Conservation (phyloP, 2,113 vertebrate genomes). For the Polyodon spathula region DNA sequence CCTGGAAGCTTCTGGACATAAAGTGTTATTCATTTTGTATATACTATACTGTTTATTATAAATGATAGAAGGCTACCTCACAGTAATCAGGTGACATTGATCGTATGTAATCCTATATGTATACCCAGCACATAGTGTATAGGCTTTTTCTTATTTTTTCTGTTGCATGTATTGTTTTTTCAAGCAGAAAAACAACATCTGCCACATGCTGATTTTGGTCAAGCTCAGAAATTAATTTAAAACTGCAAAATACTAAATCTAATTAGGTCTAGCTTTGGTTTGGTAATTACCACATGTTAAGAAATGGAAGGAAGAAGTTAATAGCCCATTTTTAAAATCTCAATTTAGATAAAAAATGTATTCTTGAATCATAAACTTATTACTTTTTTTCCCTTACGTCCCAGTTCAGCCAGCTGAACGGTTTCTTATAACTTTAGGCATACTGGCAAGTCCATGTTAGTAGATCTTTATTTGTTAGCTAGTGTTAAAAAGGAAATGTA, state of each 20-base stretch:
- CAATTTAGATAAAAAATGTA: no score
- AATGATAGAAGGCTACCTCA: not conserved
- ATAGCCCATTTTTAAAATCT: not conserved
- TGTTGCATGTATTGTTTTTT: slow-evolving; percentile 14
- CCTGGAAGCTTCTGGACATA: not conserved
- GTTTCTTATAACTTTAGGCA: no score
- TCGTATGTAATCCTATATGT: slow-evolving; percentile 7
- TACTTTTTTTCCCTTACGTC: no score
- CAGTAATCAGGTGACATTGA: slow-evolving; percentile 3
- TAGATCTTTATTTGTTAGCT: no score
- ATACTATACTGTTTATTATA: not conserved
- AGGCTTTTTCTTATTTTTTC: not conserved
- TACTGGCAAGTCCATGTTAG: no score
- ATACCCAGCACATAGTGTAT: not conserved
- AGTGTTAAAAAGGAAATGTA: no score
- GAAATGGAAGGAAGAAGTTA: slow-evolving; percentile 17
- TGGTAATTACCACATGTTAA: slow-evolving; percentile 21
- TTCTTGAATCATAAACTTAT: no score
- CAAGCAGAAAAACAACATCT: slow-evolving; percentile 29
- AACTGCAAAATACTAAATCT: slow-evolving; percentile 9
- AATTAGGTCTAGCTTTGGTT: slow-evolving; percentile 17
- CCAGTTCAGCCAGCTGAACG: no score
- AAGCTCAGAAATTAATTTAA: slow-evolving; percentile 8
- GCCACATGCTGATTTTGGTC: slow-evolving; percentile 17
- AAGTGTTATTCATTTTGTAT: slow-evolving; percentile 4